These are phyloP conservation scores for Sander lucioperca DNA, from an alignment of 2,113 vertebrate species.

Conservation along the genomic window DNA sequence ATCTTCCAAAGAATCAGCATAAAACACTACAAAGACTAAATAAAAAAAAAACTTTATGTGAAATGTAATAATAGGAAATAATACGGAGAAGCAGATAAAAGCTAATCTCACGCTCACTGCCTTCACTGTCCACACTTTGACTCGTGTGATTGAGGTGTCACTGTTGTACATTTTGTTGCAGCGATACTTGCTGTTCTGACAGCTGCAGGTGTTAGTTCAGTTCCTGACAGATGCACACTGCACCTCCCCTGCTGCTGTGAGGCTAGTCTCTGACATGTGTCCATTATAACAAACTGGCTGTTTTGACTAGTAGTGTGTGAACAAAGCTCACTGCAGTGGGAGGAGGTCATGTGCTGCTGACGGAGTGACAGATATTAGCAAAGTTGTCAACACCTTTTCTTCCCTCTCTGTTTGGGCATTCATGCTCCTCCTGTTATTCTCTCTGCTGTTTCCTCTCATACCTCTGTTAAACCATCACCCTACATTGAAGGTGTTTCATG, in stretches of 20 bases:
- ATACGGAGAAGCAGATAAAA: neutral
- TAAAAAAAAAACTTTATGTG: neutral
- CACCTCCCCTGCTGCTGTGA: slow-evolving; percentile 52
- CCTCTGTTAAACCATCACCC: neutral
- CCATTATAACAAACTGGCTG: slow-evolving; percentile 51
- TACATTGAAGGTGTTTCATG: neutral
- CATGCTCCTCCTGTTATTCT: slow-evolving; percentile 19
- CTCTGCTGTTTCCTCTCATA: neutral
- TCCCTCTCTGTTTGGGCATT: neutral
- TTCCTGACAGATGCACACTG: slow-evolving; percentile 58
- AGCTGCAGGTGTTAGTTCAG: slow-evolving; percentile 59
- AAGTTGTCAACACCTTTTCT: slow-evolving; percentile 45
- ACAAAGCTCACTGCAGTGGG: slow-evolving; percentile 35
- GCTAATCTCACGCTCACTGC: neutral
- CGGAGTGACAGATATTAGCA: slow-evolving; percentile 54
- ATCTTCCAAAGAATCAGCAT: neutral
- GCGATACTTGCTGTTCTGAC: slow-evolving; percentile 37
- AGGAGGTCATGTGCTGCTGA: slow-evolving; percentile 39
- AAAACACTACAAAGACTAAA: neutral
- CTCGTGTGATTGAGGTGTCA: slow-evolving; percentile 39
- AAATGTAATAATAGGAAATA: neutral
- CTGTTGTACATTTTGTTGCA: slow-evolving; percentile 16
- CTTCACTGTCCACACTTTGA: slow-evolving; percentile 7
- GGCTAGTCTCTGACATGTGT: slow-evolving; percentile 71
- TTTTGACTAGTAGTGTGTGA: slow-evolving; percentile 67